Evolutionary conservation across 2,888 invertebrate genomes (phyloP), one percentile per base, ranked within the genome.

Genomic region (Hedya salicella): DNA sequence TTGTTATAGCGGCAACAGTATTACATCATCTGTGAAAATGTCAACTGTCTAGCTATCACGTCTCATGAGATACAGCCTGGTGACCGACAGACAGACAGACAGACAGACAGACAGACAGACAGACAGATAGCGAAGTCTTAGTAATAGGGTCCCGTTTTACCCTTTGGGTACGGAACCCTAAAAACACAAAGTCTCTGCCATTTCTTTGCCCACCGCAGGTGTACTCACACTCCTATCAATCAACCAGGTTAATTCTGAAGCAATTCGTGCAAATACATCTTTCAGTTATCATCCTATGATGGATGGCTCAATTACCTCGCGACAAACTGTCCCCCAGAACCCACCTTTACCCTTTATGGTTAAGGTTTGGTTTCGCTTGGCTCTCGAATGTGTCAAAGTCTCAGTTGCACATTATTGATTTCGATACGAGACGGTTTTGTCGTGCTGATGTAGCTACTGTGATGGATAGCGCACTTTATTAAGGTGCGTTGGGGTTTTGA

Each of bases 261-360:
- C 65, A 60, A 65, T 60, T 42, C 59, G 36, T 52, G 62, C 57
- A 68, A 67, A 70, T 68, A 68, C 63, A 61, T 70, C 70, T 70
- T 71, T 73, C 73, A 68, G 72, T 72, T 73, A 77, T 76, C 77
- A 73, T 77, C 72, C 53, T 39, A 71, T 78, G 78, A 78, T 78
- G 73, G 78, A 78, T 78, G 74, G 71, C 74, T 74, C 74, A 77
- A 78, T 78, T 78, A 77, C 71, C 70, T 68, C 66, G 56, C 71
- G 68, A 68, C 65, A 61, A 68, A 71, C 69, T 57, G 53, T 52
- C 60, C 17, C 30, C 40, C 19, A n/a, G 14, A 52, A 68, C 50
- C 36, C 66, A 39, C 69, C 60, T 60, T 17, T 60, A 70, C 49
- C 40, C 21, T 54, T 36, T n/a, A 21, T 4, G 39, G 8, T 8